Evolutionary conservation across 1,140 invertebrate species (phyloP).

Genomic region (Cherax destructor): DNA sequence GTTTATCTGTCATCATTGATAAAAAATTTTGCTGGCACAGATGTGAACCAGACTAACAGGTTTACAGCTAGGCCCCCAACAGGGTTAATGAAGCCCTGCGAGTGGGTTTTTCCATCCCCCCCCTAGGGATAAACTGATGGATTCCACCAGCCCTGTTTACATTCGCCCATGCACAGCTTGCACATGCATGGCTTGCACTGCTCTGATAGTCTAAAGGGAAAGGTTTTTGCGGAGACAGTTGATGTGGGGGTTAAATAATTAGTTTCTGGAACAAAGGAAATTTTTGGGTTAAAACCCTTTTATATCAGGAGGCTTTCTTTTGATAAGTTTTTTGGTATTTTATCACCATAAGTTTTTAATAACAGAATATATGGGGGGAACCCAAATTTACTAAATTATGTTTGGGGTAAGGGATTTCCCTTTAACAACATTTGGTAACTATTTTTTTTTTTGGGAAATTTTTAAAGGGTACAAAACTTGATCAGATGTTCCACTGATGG

Average conservation of each 20-base stretch:
- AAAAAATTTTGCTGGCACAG: slow-evolving; percentile 60
- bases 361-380: slow-evolving; percentile 85
- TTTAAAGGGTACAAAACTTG: slow-evolving; percentile 62
- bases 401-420: slow-evolving; percentile 60
- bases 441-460: slow-evolving; percentile 71
- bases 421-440: slow-evolving; percentile 65
- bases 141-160: slow-evolving; percentile 65
- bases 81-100: slow-evolving; percentile 56
- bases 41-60: slow-evolving; percentile 63
- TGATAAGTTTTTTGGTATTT: slow-evolving; percentile 89
- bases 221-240: slow-evolving; percentile 51
- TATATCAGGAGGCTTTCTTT: slow-evolving; percentile 80
- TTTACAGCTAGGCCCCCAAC: slow-evolving; percentile 62
- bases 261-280: slow-evolving; percentile 61
- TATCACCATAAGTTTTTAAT: slow-evolving; percentile 82
- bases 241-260: slow-evolving; percentile 43
- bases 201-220: slow-evolving; percentile 68
- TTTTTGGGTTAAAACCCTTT: slow-evolving; percentile 56
- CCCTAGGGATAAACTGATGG: slow-evolving; percentile 65
- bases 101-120: slow-evolving; percentile 58
- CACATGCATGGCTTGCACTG: slow-evolving; percentile 71
- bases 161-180: slow-evolving; percentile 71
- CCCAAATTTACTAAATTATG: slow-evolving; percentile 80
- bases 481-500: slow-evolving; percentile 44
- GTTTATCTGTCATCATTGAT: slow-evolving; percentile 69